phyloP scores from a whole-genome alignment of 1,140 invertebrate genomes.

The Diorhabda carinulata region DNA sequence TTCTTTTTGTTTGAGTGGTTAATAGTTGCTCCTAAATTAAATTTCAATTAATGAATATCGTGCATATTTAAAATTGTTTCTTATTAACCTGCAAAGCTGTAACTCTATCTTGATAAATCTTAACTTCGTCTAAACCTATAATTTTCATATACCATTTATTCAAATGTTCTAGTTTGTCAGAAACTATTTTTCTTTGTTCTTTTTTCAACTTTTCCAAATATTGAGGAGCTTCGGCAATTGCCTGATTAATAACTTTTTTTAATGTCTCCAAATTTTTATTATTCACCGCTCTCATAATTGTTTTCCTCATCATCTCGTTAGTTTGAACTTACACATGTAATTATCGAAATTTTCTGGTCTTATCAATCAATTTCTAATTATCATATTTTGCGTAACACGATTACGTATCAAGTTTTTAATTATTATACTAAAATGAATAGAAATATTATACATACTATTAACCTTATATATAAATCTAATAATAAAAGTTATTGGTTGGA shows the following conservation, averaged over 20 bases:
- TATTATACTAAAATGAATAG: too few relatives aligned
- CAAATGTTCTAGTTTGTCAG: slow-evolving; percentile 43
- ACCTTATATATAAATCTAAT: too few relatives aligned
- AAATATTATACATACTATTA: too few relatives aligned
- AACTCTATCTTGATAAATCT: slow-evolving; percentile 49
- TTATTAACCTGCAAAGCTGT: slow-evolving; percentile 43
- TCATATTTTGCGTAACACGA: too few relatives aligned
- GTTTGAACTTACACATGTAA: too few relatives aligned
- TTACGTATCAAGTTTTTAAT: too few relatives aligned
- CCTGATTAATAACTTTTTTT: background rate
- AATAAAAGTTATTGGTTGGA: too few relatives aligned
- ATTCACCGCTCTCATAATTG: background rate
- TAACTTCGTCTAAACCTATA: slow-evolving; percentile 50
- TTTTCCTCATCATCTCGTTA: background rate
- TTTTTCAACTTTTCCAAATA: slow-evolving; percentile 26
- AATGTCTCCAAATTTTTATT: background rate
- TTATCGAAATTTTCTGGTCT: too few relatives aligned
- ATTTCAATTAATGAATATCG: background rate
- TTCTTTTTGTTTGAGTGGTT: slow-evolving; percentile 40
- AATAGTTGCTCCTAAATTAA: slow-evolving; percentile 37
- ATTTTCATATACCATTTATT: slow-evolving; percentile 50
- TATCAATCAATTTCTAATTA: too few relatives aligned
- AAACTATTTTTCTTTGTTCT: slow-evolving; percentile 31
- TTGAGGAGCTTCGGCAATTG: slow-evolving; percentile 24
- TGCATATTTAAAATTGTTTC: background rate